Evolutionary conservation across 2,797 vertebrate genomes (phyloP).

Genomic region (Sphaeramia orbicularis): DNA sequence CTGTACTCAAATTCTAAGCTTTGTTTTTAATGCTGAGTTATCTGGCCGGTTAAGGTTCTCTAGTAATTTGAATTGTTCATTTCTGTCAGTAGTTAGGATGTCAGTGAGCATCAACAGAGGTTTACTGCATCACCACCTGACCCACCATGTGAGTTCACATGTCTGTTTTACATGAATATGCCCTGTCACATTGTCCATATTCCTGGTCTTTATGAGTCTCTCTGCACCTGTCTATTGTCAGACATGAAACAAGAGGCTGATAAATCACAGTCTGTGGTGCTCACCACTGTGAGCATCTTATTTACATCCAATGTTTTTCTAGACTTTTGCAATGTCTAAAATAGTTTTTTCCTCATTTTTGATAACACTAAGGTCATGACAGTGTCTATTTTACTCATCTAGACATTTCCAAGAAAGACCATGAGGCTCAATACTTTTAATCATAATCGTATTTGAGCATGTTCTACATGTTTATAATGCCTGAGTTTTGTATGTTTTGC

Average conservation of each 20-base stretch:
- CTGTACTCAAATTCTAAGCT: no score
- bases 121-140: slow-evolving; percentile 42
- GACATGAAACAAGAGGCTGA: slow-evolving; percentile 1
- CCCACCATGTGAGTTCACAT: slow-evolving; percentile 43
- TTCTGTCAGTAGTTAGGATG: slow-evolving; percentile 15
- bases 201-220: slow-evolving; percentile 29
- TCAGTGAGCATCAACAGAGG: slow-evolving; percentile 16
- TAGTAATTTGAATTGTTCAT: not conserved
- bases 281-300: not conserved
- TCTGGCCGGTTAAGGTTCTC: not conserved
- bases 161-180: slow-evolving; percentile 14
- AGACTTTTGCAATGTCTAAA: not conserved
- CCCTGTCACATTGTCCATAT: slow-evolving; percentile 37
- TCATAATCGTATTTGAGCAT: no score
- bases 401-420: no score
- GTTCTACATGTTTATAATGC: no score
- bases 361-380: no score
- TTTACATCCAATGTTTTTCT: not conserved
- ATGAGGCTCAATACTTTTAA: no score
- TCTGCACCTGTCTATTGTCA: slow-evolving; percentile 33
- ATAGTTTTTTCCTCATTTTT: not conserved
- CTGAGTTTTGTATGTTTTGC: no score
- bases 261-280: slow-evolving; percentile 21
- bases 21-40: no score
- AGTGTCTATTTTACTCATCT: no score